phyloP scores from a whole-genome alignment of 2,888 invertebrate genomes.

The Mycalesis mineus region DNA sequence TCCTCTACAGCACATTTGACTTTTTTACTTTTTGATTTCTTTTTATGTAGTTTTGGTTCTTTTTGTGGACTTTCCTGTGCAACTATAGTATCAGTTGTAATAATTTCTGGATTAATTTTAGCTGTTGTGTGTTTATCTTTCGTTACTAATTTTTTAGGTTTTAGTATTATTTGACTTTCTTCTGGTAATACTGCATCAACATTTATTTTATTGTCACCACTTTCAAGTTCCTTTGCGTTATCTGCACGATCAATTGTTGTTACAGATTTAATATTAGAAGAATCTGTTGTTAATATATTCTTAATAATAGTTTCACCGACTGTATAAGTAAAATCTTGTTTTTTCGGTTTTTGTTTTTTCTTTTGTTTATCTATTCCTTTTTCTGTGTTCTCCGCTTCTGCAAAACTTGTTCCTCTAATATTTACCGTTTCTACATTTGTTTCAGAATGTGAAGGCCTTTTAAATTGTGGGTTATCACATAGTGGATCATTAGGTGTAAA shows the following conservation, averaged over 20 bases:
- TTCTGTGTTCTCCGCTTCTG: not conserved
- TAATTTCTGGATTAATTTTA: not conserved
- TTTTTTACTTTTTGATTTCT: constrained; percentile 53
- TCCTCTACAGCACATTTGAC: constrained; percentile 41
- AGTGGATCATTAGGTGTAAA: not conserved
- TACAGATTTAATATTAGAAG: not conserved
- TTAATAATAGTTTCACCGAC: constrained; percentile 21
- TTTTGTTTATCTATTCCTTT: constrained; percentile 37
- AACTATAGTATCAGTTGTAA: constrained; percentile 5
- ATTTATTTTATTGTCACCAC: not conserved
- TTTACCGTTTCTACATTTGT: not conserved
- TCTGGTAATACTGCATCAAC: constrained; percentile 1
- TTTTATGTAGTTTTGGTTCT: constrained; percentile 43
- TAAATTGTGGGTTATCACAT: not conserved
- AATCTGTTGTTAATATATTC: not conserved
- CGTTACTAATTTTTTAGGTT: constrained; percentile 11
- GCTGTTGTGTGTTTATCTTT: constrained; percentile 11
- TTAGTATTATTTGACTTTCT: constrained; percentile 11
- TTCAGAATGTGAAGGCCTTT: not conserved
- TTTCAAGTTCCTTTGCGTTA: not conserved
- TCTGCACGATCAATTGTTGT: not conserved
- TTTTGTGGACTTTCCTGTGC: constrained; percentile 34
- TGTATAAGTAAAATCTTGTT: constrained; percentile 36
- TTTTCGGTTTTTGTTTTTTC: constrained; percentile 51
- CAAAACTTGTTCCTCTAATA: not conserved